Evolutionary conservation across 2,888 invertebrate species (phyloP).

Genomic region (Cabera pusaria): DNA sequence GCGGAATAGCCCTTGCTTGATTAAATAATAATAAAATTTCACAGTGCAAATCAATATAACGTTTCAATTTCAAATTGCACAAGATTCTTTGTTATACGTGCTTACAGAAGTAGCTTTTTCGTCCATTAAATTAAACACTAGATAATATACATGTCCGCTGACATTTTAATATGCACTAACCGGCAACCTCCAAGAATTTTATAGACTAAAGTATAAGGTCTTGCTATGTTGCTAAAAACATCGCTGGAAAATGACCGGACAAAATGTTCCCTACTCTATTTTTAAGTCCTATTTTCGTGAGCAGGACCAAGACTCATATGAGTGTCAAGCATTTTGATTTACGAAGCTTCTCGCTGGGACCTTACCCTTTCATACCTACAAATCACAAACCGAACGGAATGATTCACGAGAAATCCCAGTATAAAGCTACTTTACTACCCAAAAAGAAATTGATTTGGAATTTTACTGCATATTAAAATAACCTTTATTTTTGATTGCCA

Average conservation of each 20-base stretch:
- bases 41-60: too few species aligned
- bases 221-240: too few species aligned
- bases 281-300: constrained; percentile 38
- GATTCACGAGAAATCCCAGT: constrained; percentile 63
- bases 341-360: constrained; percentile 69
- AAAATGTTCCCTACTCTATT: not conserved
- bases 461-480: constrained; percentile 80
- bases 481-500: constrained; percentile 71
- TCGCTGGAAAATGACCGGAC: not conserved
- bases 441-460: constrained; percentile 76
- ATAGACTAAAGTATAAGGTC: too few species aligned
- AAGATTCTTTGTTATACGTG: too few species aligned
- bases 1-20: too few species aligned
- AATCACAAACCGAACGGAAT: constrained; percentile 55
- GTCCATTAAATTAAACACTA: too few species aligned
- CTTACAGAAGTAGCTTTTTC: too few species aligned
- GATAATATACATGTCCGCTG: too few species aligned
- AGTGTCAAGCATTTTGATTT: constrained; percentile 69
- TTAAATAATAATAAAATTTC: too few species aligned
- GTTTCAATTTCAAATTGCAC: too few species aligned
- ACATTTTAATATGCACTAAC: too few species aligned
- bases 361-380: constrained; percentile 63
- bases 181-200: too few species aligned
- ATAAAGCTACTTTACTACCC: constrained; percentile 65
- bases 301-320: constrained; percentile 30